A percentile compares a stretch with the other conserved stretches of the same genome.
These are phyloP conservation scores for Diachrysia chrysitis DNA, from an alignment of 2,888 invertebrate species.

Conservation along the genomic window DNA sequence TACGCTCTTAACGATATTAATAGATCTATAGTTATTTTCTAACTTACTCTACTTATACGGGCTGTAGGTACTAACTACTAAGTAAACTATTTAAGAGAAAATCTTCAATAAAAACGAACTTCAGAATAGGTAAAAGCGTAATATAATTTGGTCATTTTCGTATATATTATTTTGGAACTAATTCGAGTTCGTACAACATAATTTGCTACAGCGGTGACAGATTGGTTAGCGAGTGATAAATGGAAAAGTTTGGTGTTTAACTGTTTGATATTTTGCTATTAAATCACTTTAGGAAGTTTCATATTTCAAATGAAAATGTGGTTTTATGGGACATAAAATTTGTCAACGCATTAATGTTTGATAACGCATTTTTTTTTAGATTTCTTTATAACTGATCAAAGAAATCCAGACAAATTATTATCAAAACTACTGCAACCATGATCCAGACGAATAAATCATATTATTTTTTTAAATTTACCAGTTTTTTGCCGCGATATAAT, in stretches of 20 bases:
- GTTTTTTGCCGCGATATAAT: no score
- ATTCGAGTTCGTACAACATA: slow-evolving; percentile 1
- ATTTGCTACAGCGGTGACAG: background rate
- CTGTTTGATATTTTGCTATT: background rate
- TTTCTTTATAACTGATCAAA: no score
- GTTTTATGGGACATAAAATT: background rate
- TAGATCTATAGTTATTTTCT: no score
- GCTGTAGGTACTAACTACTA: no score
- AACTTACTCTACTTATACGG: no score
- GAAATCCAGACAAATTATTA: no score
- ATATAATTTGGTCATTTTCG: background rate
- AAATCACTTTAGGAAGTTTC: background rate
- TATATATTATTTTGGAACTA: background rate
- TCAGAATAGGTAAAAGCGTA: background rate
- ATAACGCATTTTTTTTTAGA: no score
- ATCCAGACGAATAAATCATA: no score
- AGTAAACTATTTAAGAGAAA: background rate
- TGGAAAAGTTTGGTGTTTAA: background rate
- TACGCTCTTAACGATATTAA: no score
- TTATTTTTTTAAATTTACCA: no score
- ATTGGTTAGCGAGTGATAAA: background rate
- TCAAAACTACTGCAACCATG: no score
- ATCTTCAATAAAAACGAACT: background rate
- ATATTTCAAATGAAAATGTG: background rate
- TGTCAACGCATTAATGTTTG: background rate